Base-by-base conservation (phyloP, 2,113 vertebrate species). In the Todiramphus saurophagus region DNA sequence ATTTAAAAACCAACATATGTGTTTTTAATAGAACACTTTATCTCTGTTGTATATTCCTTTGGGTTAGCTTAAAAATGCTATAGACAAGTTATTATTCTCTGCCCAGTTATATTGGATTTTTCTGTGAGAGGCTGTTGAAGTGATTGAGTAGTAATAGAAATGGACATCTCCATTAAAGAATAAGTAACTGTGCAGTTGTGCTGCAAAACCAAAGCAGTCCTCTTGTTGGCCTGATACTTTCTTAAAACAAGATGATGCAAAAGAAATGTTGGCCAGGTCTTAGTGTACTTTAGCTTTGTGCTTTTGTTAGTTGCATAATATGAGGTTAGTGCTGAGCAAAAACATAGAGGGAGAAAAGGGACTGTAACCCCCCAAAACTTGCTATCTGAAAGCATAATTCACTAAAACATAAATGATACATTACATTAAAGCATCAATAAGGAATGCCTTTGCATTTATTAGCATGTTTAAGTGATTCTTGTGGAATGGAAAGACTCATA, bases 111-210 rank as follows among this genome's bases (percentile, higher is more conserved):
- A 66, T 17, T 79, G 70, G 21, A 79, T 85, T 94, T 89, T 93
- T 92, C 63, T 95, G 25, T 44, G 33, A 91, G 62, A 95, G 31
- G 35, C 55, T 23, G 44, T 18, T 83, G 48, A 94, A 87, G n/a
- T 87, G 89, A 80, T 63, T 67, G 70, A 91, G 53, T 39, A 46
- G 41, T 94, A 95, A 92, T 35, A 85, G 89, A 87, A 93, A 92
- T 55, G 41, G 91, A 79, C 58, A 69, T 80, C 80, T 87, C 37
- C 44, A 62, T 89, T 91, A 87, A 85, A 59, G 50, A 66, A 53
- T 82, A 95, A 92, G 73, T 58, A 89, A 59, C 51, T 15, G 16
- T 8, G 55, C 41, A 67, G 78, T 69, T 74, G 69, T 67, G 25
- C 18, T 83, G 76, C 51, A 83, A 89, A 88, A 77, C 12, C 50